Base-by-base conservation (phyloP, 2,797 vertebrate species). In the Lithobates sylvaticus region DNA sequence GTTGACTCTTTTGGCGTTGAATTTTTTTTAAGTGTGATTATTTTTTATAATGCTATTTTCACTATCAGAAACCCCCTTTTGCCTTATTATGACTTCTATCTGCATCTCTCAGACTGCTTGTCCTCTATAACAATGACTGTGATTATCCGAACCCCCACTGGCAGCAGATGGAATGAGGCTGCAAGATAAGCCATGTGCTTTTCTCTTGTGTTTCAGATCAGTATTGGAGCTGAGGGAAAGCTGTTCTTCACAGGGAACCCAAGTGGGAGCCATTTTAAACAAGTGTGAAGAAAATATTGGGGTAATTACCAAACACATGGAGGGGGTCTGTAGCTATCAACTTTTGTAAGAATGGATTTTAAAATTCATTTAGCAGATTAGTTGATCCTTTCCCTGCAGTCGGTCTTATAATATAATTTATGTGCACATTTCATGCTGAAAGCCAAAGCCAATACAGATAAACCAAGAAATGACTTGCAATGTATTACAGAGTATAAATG, bases 231-330 rank as follows among this genome's bases (percentile, higher is more conserved):
- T 0, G 86, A 88, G 89, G 90, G 89, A 91, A 87, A 91, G 88
- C 88, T 82, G 71, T 77, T 90, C 93, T 91, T 93, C 93, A 88
- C 87, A 91, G 92, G 93, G 91, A 91, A 89, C 93, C 89, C 89
- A 58, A 84, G 89, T 82, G 92, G 93, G 93, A 94, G 92, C 92
- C 91, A 0, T 93, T 95, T 87, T 93, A 94, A 93, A 93, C 91
- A 91, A 91, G 92, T 73, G 78, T 88, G 91, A 92, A 89, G 91
- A 91, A 93, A 95, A 95, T 93, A 93, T 92, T 91, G 93, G 93
- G 93, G 93, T 94, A 95, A 96, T 96, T 96, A 95, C 93, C 86
- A 84, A 91, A 91, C 94, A 6, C 91, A 89, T 84, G 93, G 93
- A 95, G 94, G 95, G 92, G 94, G 95, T 94, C 94, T 91, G 72